phyloP scores from a whole-genome alignment of 2,888 invertebrate species.

The Pomacea canaliculata region DNA sequence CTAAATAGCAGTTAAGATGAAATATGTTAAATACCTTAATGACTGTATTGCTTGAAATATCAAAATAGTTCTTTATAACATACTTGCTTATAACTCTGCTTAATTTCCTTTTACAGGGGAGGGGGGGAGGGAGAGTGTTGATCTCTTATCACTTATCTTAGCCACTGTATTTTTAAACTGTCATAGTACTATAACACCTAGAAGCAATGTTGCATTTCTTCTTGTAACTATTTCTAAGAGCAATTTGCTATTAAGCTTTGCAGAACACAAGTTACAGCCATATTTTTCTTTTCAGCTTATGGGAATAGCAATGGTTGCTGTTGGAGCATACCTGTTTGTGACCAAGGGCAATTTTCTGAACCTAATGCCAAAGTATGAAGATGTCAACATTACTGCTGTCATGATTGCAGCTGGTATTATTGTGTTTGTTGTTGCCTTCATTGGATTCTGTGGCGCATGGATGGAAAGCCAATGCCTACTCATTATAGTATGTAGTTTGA shows the following conservation, averaged over 20 bases:
- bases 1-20: too few species aligned
- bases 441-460: constrained; percentile 87
- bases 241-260: too few species aligned
- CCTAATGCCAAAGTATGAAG: constrained; percentile 78
- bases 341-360: constrained; percentile 78
- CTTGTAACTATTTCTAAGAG: not conserved
- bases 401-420: constrained; percentile 81
- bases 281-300: constrained; percentile 73
- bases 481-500: constrained; percentile 75
- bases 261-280: too few species aligned
- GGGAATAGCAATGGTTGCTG: constrained; percentile 82
- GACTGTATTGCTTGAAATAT: too few species aligned
- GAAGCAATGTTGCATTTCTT: not conserved
- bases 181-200: not conserved
- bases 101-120: too few species aligned
- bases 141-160: too few species aligned
- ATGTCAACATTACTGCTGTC: constrained; percentile 81
- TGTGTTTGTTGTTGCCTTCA: constrained; percentile 82
- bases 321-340: constrained; percentile 83
- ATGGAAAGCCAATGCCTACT: constrained; percentile 84
- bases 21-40: too few species aligned
- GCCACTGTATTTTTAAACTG: too few species aligned
- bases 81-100: too few species aligned
- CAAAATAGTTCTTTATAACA: too few species aligned
- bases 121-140: too few species aligned